Conservation (phyloP, 2,888 invertebrate genomes). For the Camptogramma bilineatum region DNA sequence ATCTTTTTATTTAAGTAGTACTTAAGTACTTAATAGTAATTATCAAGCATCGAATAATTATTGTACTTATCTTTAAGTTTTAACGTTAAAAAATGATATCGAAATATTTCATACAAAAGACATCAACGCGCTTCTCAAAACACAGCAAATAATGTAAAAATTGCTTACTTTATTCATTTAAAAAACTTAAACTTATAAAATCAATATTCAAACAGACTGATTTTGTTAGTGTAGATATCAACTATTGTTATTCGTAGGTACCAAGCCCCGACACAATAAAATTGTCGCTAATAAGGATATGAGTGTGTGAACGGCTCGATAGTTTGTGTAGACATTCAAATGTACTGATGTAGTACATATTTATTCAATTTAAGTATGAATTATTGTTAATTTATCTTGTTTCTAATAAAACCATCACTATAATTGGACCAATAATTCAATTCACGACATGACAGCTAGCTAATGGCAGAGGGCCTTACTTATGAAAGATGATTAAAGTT, state of each 20-base stretch:
- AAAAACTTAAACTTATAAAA: not conserved
- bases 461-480: too few relatives aligned
- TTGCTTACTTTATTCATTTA: too few relatives aligned
- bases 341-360: not conserved
- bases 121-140: constrained; percentile 8
- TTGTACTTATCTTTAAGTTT: too few relatives aligned
- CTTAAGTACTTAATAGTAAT: too few relatives aligned
- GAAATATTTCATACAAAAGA: constrained; percentile 2
- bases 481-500: too few relatives aligned
- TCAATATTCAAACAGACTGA: not conserved
- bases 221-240: not conserved
- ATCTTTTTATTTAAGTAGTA: too few relatives aligned
- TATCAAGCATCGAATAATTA: too few relatives aligned
- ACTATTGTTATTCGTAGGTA: constrained; percentile 24
- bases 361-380: too few relatives aligned
- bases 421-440: too few relatives aligned
- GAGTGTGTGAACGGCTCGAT: constrained; percentile 29
- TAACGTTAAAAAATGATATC: not conserved
- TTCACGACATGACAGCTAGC: too few relatives aligned
- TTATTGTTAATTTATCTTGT: too few relatives aligned
- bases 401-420: too few relatives aligned
- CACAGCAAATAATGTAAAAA: not conserved
- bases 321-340: constrained; percentile 7
- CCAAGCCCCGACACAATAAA: constrained; percentile 21
- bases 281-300: constrained; percentile 35